Conservation (phyloP, 2,797 vertebrate species). For the Podarcis siculus region DNA sequence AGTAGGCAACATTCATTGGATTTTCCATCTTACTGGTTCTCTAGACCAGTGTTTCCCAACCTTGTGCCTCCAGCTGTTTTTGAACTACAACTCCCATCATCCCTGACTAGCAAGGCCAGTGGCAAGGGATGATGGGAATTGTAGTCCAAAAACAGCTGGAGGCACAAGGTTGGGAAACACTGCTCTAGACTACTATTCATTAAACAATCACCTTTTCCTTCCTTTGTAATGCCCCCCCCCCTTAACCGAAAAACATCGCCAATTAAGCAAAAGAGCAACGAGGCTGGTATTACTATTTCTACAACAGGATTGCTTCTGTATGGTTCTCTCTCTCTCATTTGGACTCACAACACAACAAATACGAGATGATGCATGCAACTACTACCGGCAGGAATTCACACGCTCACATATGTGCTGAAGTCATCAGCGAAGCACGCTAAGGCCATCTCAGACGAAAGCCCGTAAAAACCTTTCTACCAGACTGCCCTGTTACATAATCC, state of each 20-base stretch:
- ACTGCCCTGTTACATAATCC: conserved; percentile 17
- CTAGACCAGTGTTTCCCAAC: no score
- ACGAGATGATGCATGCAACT: neutral
- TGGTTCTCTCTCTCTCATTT: neutral
- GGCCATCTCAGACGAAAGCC: conserved; percentile 16
- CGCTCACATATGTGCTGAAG: conserved; percentile 46
- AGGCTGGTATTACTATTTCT: neutral
- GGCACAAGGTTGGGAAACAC: no score
- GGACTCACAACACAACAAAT: neutral
- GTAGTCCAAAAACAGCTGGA: no score
- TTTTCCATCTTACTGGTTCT: no score
- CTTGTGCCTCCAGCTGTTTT: no score
- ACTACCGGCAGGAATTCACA: conserved; percentile 17
- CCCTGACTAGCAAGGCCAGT: no score
- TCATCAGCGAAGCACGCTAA: conserved; percentile 11
- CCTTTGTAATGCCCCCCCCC: neutral
- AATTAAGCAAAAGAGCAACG: neutral
- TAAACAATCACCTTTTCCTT: neutral
- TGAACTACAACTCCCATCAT: no score
- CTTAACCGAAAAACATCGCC: neutral
- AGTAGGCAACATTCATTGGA: no score
- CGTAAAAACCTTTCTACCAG: neutral
- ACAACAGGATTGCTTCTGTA: neutral
- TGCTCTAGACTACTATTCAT: neutral
- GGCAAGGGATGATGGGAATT: no score